Base-by-base conservation (phyloP, 2,113 vertebrate species). In the Phalacrocorax brasilianus region DNA sequence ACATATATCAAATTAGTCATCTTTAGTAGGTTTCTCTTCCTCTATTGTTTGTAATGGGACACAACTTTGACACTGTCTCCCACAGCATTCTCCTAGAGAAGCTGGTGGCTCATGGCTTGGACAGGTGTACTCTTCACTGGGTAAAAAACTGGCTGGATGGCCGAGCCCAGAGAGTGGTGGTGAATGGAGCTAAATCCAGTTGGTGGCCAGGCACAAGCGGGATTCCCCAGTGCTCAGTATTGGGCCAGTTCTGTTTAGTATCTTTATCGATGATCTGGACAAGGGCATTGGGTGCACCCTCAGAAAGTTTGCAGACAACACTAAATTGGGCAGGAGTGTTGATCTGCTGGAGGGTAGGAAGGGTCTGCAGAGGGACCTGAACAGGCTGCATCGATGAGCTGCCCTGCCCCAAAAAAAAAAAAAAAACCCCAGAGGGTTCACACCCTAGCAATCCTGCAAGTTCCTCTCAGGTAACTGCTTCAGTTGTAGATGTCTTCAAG, bases 51-150 rank as follows among this genome's bases (percentile, higher is more conserved):
- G 28, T 44, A 47, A 18, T 40, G 18, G 21, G 15, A 77, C 22
- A 33, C 22, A 42, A 5, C 27, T 72, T 42, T 77, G 55, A 56
- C 30, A 33, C 55, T 19, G 13, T 56, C 33, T 56, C 32, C 12
- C 32, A 56, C 55, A 56, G 12, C 19, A 56, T 33, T 56, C 32
- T 33, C 12, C 55, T 33, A 12, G 30, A 21, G 19, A 56, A 56
- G 13, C 30, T 56, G 55, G 30, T 30, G 8, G 55, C 30, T 56
- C 55, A 4, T 20, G 4, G 11, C 55, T 56, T 56, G 18, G 18
- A 56, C 4, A 4, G 7, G 18, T 1, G 5, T 8, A 56, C 4
- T 56, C 30, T 56, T 33, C 6, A 1, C 11, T 56, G 30, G 11
- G 18, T 56, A 20, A 56, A 56, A 56, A 56, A 56, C 18, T 20